Evolutionary conservation across 2,113 vertebrate genomes (phyloP).

Genomic region (Tylochromis polylepis): DNA sequence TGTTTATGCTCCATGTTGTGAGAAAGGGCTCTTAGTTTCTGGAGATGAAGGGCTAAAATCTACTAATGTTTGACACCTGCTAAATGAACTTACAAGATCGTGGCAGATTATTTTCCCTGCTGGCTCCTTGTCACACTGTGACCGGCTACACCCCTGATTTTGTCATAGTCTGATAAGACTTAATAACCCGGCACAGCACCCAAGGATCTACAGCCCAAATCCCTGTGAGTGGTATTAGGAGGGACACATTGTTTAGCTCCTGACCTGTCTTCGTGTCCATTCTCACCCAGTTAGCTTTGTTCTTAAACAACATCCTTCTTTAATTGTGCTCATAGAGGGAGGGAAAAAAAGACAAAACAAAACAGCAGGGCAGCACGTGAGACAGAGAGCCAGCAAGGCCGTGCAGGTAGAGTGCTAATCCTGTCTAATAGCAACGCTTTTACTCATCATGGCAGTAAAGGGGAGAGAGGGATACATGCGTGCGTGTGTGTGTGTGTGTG

Average conservation of each 20-base stretch:
- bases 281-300: not conserved
- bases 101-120: not conserved
- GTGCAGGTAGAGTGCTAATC: constrained; percentile 38
- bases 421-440: constrained; percentile 29
- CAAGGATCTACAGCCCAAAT: not conserved
- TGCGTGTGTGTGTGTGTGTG: not conserved
- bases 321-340: constrained; percentile 8
- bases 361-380: not conserved
- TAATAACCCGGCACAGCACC: not conserved
- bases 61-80: not conserved
- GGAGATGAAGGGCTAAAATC: not conserved
- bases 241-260: not conserved
- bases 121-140: not conserved
- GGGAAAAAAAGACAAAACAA: not conserved
- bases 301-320: not conserved
- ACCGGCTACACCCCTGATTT: not conserved
- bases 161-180: not conserved
- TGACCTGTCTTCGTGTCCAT: not conserved
- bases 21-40: not conserved
- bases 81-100: not conserved
- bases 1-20: not conserved
- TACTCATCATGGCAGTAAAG: constrained; percentile 13
- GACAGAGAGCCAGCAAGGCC: constrained; percentile 24
- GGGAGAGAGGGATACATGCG: not conserved
- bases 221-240: not conserved